Base-by-base conservation (phyloP, 2,888 invertebrate species). In the Serripes groenlandicus region DNA sequence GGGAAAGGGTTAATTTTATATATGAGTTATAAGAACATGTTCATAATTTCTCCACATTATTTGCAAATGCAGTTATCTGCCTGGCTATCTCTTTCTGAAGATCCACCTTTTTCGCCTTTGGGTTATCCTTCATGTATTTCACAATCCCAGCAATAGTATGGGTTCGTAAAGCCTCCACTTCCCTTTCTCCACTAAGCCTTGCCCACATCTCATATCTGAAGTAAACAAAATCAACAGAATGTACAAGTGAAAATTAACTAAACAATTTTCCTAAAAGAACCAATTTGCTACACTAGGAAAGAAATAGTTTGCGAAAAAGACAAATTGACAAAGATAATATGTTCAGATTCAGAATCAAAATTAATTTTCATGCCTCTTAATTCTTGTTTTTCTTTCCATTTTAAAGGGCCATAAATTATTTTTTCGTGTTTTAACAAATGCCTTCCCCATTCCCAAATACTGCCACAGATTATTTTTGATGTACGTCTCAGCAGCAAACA, bases 121-220 rank as follows among this genome's bases (percentile, higher is more conserved):
- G 93, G 68, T 93, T 80, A 30, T 90, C 90, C 71, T 92, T 90
- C 11, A 93, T 84, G 83, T 89, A 92, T 79, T 92, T 89, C 7
- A 88, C 86, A 64, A 93, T 93, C 3, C 81, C 85, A 28, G 90
- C 49, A 60, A 91, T 92, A 1, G 92, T 91, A 74, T 90, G 88
- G 68, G 81, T 88, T 42, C 91, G 87, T 70, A 93, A 85, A 18
- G 90, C 89, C 32, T 92, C 92, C 15, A 92, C 42, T 68, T 92
- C 91, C 75, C 89, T 84, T 72, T 92, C 86, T 0, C 90, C 90
- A 82, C 90, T 91, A 32, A 89, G 11, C 76, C 89, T 76, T 54
- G 86, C 77, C 68, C 88, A 89, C 66, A 88, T 52, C 69, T 89
- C 89, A 78, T 88, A 85, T 35, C 85, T 85, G 69, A n/a, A n/a